A percentile compares a stretch with the other conserved stretches of the same genome.
Evolutionary conservation across 2,888 invertebrate species (phyloP).

Genomic region (Amphimallon solstitiale): DNA sequence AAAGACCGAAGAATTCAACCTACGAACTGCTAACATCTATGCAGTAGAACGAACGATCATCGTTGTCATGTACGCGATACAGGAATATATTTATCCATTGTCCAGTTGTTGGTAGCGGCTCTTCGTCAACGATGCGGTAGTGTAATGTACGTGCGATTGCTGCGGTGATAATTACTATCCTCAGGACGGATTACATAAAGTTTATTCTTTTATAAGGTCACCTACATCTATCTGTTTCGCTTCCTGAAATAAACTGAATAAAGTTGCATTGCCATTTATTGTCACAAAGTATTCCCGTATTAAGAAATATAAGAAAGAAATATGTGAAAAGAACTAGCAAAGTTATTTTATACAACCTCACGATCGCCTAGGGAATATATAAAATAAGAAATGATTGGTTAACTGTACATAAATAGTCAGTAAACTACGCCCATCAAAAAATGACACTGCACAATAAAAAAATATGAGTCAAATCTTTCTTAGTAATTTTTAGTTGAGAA

Average conservation of each 20-base stretch:
- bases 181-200: conserved; percentile 15
- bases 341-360: no score
- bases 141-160: conserved; percentile 20
- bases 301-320: no score
- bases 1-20: conserved; percentile 44
- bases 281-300: no score
- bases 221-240: conserved; percentile 1
- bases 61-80: conserved; percentile 36
- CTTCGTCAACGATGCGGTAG: conserved; percentile 25
- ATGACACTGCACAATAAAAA: no score
- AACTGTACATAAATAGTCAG: no score
- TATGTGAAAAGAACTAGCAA: no score
- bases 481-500: no score
- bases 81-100: conserved; percentile 31
- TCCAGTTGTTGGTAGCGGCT: conserved; percentile 4
- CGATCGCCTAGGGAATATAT: no score
- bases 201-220: conserved; percentile 7
- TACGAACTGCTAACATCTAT: conserved; percentile 45
- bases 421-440: no score
- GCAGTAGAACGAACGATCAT: conserved; percentile 39
- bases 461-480: no score
- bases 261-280: no score
- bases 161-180: conserved; percentile 32
- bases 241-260: not conserved
- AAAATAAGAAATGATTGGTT: no score